A percentile compares a stretch with the other conserved stretches of the same genome.
Evolutionary conservation across 2,113 vertebrate genomes (phyloP).

Genomic region (Mobula hypostoma): DNA sequence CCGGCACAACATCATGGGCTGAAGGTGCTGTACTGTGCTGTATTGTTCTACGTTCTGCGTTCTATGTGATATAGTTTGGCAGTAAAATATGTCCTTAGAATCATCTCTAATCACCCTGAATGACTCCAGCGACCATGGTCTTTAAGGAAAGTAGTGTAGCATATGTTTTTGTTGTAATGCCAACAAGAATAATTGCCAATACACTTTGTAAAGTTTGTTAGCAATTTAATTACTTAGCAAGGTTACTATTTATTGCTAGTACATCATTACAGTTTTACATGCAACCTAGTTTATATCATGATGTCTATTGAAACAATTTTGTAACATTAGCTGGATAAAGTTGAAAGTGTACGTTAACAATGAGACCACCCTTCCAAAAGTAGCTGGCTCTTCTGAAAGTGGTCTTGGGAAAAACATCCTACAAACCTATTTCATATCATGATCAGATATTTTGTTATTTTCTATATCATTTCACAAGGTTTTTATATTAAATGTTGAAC

Average conservation of each 20-base stretch:
- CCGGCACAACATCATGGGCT: too few relatives aligned
- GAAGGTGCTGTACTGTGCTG: too few relatives aligned
- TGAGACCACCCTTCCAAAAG: constrained; percentile 33
- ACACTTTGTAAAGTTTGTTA: neutral
- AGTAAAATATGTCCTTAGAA: neutral
- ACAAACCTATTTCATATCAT: neutral
- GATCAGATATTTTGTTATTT: neutral
- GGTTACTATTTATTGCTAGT: constrained; percentile 12
- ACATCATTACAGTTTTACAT: constrained; percentile 27
- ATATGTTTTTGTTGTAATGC: neutral
- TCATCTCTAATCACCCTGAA: neutral
- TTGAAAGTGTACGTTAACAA: constrained; percentile 29
- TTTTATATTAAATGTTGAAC: constrained; percentile 8
- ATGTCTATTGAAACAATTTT: constrained; percentile 23
- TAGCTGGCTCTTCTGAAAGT: constrained; percentile 6
- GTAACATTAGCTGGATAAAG: constrained; percentile 27
- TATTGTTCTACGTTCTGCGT: too few relatives aligned
- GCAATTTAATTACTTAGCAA: constrained; percentile 26
- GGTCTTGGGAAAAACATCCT: constrained; percentile 2
- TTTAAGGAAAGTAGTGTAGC: neutral
- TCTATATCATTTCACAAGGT: constrained; percentile 10
- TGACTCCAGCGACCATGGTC: neutral
- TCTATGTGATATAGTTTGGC: neutral
- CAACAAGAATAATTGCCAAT: neutral
- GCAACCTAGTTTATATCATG: constrained; percentile 14